These are phyloP conservation scores for Crematogaster levior DNA, from an alignment of 2,888 invertebrate species.

Conservation along the genomic window DNA sequence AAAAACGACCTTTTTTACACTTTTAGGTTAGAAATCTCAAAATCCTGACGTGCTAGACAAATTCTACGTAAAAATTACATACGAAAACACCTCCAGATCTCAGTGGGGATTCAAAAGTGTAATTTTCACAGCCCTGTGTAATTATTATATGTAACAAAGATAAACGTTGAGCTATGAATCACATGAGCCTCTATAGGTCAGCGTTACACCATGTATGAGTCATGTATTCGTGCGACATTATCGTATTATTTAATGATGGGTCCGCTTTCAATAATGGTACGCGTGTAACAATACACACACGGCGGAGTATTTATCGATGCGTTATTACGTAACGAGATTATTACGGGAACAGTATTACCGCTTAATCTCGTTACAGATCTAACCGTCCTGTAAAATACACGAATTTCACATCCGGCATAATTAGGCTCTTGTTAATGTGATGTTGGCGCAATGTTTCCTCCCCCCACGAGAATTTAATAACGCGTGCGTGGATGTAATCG, in stretches of 20 bases:
- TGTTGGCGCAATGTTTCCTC: neutral
- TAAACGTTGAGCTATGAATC: slow-evolving; percentile 38
- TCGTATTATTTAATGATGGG: slow-evolving; percentile 41
- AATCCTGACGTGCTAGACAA: too few species aligned
- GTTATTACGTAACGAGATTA: slow-evolving; percentile 4
- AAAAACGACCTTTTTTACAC: too few species aligned
- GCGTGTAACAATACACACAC: neutral
- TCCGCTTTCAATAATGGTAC: neutral
- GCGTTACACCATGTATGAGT: slow-evolving; percentile 38
- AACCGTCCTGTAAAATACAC: neutral
- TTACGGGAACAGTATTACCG: neutral
- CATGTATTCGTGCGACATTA: slow-evolving; percentile 19
- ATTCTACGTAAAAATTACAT: too few species aligned
- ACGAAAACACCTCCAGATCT: too few species aligned
- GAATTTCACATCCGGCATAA: slow-evolving; percentile 3
- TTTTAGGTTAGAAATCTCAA: too few species aligned
- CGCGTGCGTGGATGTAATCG: neutral
- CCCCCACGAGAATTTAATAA: neutral
- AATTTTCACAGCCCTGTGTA: too few species aligned
- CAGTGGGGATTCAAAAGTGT: too few species aligned
- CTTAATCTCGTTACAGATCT: slow-evolving; percentile 2
- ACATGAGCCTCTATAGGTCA: slow-evolving; percentile 42
- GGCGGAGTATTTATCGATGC: neutral
- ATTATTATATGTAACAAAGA: slow-evolving; percentile 23
- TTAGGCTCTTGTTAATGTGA: neutral